These are phyloP conservation scores for Strigamia crassipes DNA, from an alignment of 2,888 invertebrate genomes.

Conservation along the genomic window DNA sequence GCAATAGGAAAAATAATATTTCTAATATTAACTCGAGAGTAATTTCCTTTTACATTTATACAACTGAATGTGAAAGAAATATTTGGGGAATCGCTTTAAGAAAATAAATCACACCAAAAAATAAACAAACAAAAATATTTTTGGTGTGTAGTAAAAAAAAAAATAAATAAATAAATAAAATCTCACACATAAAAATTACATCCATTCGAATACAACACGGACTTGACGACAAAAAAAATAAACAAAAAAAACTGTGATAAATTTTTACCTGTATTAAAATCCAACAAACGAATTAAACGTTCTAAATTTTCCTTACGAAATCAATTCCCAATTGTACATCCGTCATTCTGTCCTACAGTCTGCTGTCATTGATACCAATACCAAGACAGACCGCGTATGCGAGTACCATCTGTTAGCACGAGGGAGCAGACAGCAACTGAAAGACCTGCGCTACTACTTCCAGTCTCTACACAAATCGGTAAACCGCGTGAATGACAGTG, in stretches of 20 bases:
- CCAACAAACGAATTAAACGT: background rate
- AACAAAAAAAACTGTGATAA: background rate
- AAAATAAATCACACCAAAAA: background rate
- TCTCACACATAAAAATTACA: background rate
- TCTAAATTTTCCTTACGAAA: background rate
- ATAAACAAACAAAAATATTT: too few relatives aligned
- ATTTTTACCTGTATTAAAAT: constrained; percentile 5
- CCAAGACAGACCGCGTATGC: background rate
- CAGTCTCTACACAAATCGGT: background rate
- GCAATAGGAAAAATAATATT: too few relatives aligned
- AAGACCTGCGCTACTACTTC: background rate
- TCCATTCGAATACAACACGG: background rate
- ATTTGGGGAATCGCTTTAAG: too few relatives aligned
- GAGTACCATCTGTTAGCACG: constrained; percentile 35
- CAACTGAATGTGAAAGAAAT: too few relatives aligned
- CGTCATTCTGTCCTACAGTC: background rate
- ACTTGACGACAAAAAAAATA: too few relatives aligned
- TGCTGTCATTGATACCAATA: constrained; percentile 28
- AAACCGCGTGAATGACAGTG: constrained; percentile 17
- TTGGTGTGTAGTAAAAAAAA: background rate
- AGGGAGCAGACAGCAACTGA: constrained; percentile 34
- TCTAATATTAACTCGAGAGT: too few relatives aligned
- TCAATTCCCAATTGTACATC: background rate
- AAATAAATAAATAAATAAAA: background rate
- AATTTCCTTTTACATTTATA: too few relatives aligned